Conservation (phyloP, 2,888 invertebrate genomes). For the Seira ritae region DNA sequence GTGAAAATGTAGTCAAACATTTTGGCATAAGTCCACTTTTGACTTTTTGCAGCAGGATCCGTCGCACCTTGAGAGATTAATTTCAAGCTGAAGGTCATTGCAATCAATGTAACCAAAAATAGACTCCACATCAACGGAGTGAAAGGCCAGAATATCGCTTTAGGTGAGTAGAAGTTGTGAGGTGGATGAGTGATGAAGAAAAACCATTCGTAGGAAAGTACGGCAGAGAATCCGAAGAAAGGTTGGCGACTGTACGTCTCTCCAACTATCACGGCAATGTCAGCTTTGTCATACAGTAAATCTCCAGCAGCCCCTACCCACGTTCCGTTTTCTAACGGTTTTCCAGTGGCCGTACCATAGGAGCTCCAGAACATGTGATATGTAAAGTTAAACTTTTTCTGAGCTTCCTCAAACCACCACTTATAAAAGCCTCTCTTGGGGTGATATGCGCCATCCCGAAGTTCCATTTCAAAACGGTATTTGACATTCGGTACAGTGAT, state of each 20-base stretch:
- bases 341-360: slow-evolving; percentile 37
- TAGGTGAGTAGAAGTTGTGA: slow-evolving; percentile 26
- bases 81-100: slow-evolving; percentile 30
- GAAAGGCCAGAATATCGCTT: slow-evolving; percentile 53
- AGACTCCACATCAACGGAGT: slow-evolving; percentile 29
- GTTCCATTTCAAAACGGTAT: slow-evolving; percentile 41
- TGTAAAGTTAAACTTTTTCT: slow-evolving; percentile 49
- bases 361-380: slow-evolving; percentile 50
- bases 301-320: slow-evolving; percentile 47
- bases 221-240: slow-evolving; percentile 32
- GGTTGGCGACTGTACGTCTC: slow-evolving; percentile 38
- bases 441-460: slow-evolving; percentile 37
- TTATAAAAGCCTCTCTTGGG: slow-evolving; percentile 48
- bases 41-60: background rate
- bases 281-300: slow-evolving; percentile 18
- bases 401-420: slow-evolving; percentile 33
- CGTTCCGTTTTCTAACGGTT: slow-evolving; percentile 44
- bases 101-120: slow-evolving; percentile 18
- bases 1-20: slow-evolving; percentile 44
- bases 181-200: slow-evolving; percentile 34
- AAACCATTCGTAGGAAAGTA: slow-evolving; percentile 51
- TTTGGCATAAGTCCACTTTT: slow-evolving; percentile 24
- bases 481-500: slow-evolving; percentile 31
- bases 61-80: background rate
- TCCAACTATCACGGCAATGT: slow-evolving; percentile 44